Evolutionary conservation across 2,888 invertebrate species (phyloP), one percentile per base, ranked within the genome.

Genomic region (Formica aserva): DNA sequence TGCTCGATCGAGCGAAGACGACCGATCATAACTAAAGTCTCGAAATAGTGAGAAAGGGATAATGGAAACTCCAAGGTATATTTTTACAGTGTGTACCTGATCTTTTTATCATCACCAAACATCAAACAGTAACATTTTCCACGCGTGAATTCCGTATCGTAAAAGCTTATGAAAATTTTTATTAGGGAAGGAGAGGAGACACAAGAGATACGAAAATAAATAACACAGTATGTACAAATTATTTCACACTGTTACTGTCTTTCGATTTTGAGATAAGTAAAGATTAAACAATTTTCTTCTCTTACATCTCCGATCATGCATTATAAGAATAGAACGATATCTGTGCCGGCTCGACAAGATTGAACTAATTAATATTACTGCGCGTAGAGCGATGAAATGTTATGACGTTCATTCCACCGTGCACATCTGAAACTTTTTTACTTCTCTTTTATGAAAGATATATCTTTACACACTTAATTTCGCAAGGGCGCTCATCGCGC

Each of bases 381-480:
- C 3, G 32, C 57, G n/a, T 71, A 80, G 48, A 66, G 8, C 15
- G 13, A 15, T 4, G 52, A 32, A 48, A 13, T 18, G 71, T 71
- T 60, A 80, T 22, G 45, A 72, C 1, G 45, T 22, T 69, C 72
- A 60, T 80, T 60, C 45, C 45, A 32, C 5, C 45, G 26, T 18
- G 35, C 38, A 60, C 26, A 35, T 72, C 60, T 18, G 35, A 72
- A 80, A 80, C 26, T 72, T 80, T 52, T 72, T 72, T 72, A 60
- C 22, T 13, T 48, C 18, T 32, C 13, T 45, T 80, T 80, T 72
- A 80, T 18, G 35, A 13, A 26, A 72, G 32, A 60, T 35, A 60
- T 80, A 78, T 80, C 45, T 80, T 80, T 80, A 71, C 45, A 41
- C 22, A 13, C 35, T 80, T 80, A 13, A 71, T 80, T 69, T 41